Evolutionary conservation across 2,888 invertebrate species (phyloP), one percentile per base, ranked within the genome.

Genomic region (Scrobipalpa atriplicella): DNA sequence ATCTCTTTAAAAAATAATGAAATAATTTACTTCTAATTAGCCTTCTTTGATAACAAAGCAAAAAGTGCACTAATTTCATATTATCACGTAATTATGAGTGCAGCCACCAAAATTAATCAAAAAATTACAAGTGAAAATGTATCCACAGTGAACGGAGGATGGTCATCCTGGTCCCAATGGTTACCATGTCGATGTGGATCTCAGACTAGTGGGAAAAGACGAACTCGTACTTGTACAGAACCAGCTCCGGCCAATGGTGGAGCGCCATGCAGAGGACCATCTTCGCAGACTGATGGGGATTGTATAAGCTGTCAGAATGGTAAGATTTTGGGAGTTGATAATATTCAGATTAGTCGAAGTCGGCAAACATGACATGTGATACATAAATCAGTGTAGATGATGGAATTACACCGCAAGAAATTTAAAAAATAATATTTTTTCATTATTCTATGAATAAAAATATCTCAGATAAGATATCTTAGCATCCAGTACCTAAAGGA

Each of bases 241-340:
- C 99, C 99, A 0, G 92, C 96, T 47, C 98, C 99, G 0, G 94
- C 97, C 77, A 98, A 99, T 87, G 98, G 98, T 0, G 99, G 99
- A 2, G 94, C 95, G 16, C 94, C 95, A 1, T 99, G 99, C 83
- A 93, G 95, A 64, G 99, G 99, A 0, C 94, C 95, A 21, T 94
- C 95, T 65, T 90, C 95, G 54, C 97, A 98, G 87, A 96, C 95
- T 81, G 95, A 96, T 41, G 94, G 94, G 67, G 96, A 97, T 78
- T 99, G 99, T 88, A 90, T 95, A 62, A 93, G 95, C 8, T 95
- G 96, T 80, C 97, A 85, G 56, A 87, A 79, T 69, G 85, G 92
- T 92, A 73, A 79, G 58, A n/a, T 9, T 13, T 19, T 10, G 7
- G 6, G 2, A 18, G 18, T 21, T 19, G 10, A 19, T 19, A 11